Evolutionary conservation across 2,797 vertebrate genomes (phyloP).

Genomic region (Clarias fuscus): DNA sequence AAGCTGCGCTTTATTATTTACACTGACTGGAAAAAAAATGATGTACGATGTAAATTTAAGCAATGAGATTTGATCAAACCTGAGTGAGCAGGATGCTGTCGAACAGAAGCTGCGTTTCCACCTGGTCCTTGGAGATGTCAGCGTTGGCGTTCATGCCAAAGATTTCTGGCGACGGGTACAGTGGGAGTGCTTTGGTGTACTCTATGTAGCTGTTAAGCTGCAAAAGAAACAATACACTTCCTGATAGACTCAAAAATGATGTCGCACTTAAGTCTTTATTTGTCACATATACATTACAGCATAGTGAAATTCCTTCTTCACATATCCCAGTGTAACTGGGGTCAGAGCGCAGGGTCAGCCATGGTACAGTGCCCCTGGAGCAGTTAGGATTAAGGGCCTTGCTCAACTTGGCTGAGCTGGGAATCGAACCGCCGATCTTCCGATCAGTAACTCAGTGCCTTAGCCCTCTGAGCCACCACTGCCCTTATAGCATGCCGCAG

Average conservation of each 20-base stretch:
- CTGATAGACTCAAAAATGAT: conserved; percentile 44
- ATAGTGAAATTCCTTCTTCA: too few species aligned
- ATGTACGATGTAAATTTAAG: too few species aligned
- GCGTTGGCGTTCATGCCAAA: conserved; percentile 89
- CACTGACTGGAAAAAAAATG: not conserved
- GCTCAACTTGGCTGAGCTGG: too few species aligned
- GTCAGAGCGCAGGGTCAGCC: too few species aligned
- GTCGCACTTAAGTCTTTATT: too few species aligned
- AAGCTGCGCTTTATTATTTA: not conserved
- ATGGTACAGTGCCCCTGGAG: too few species aligned
- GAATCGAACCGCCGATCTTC: too few species aligned
- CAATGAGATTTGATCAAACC: conserved; percentile 62
- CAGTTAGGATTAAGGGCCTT: too few species aligned
- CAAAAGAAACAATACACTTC: conserved; percentile 37
- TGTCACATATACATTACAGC: too few species aligned
- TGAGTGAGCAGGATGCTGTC: conserved; percentile 85
- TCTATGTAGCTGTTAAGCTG: conserved; percentile 83
- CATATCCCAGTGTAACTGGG: too few species aligned
- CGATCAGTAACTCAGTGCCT: too few species aligned
- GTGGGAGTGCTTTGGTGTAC: conserved; percentile 81
- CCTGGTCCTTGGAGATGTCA: conserved; percentile 86
- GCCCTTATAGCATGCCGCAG: conserved; percentile 71
- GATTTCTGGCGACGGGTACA: conserved; percentile 83
- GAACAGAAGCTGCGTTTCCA: conserved; percentile 84
- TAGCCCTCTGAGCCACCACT: too few species aligned